Evolutionary conservation across 2,888 invertebrate genomes (phyloP).

Genomic region (Drosophila multiciliata): DNA sequence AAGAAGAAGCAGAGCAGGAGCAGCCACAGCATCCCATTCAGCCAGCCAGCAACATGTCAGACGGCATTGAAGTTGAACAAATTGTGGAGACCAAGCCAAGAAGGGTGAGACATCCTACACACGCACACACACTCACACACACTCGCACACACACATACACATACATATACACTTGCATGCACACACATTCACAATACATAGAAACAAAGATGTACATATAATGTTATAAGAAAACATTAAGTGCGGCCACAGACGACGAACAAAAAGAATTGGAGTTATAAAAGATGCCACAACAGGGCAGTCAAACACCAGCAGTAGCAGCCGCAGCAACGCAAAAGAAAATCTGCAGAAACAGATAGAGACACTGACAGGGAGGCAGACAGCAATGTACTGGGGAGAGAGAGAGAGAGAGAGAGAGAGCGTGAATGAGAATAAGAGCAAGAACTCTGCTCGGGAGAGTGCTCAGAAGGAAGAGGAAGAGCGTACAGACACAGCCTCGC

Average conservation of each 20-base stretch:
- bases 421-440: conserved; percentile 5
- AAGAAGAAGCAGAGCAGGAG: conserved; percentile 32
- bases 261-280: conserved; percentile 53
- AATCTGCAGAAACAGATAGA: conserved; percentile 27
- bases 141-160: conserved; percentile 20
- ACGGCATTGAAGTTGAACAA: conserved; percentile 89
- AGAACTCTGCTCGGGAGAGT: conserved; percentile 30
- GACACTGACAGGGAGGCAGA: conserved; percentile 3
- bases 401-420: conserved; percentile 3
- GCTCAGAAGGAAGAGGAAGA: conserved; percentile 23
- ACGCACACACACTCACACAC: conserved; percentile 18
- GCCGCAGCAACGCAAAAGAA: conserved; percentile 25
- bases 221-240: conserved; percentile 48
- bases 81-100: conserved; percentile 87
- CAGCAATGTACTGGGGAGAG: background rate
- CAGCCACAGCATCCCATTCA: conserved; percentile 45
- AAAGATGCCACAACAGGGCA: conserved; percentile 54
- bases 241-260: conserved; percentile 45
- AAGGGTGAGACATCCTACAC: conserved; percentile 86
- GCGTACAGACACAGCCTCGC: conserved; percentile 26
- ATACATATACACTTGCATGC: background rate
- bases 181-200: conserved; percentile 5
- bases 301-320: conserved; percentile 20
- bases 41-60: conserved; percentile 82
- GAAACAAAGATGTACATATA: conserved; percentile 1